phyloP scores from a whole-genome alignment of 2,797 vertebrate genomes.

The Hyperoplus immaculatus region DNA sequence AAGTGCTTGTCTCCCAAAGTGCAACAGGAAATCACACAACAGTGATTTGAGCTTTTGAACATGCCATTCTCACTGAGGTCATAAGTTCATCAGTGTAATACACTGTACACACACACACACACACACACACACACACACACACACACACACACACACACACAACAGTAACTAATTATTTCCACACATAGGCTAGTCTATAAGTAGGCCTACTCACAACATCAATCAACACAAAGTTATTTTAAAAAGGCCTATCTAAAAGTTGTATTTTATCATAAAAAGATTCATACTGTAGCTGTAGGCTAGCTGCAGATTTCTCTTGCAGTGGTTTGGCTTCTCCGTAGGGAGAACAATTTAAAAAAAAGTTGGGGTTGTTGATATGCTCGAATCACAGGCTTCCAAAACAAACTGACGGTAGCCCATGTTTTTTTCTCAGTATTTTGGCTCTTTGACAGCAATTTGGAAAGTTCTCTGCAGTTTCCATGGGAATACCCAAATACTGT shows the following conservation, averaged over 20 bases:
- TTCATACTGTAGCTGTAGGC: no score
- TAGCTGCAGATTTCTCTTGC: background rate
- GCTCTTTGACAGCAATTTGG: slow-evolving; percentile 52
- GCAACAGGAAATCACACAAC: slow-evolving; percentile 69
- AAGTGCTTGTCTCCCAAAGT: slow-evolving; percentile 51
- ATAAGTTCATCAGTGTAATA: slow-evolving; percentile 47
- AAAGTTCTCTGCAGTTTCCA: slow-evolving; percentile 68
- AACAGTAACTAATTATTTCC: no score
- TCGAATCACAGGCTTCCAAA: slow-evolving; percentile 18
- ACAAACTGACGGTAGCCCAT: slow-evolving; percentile 28
- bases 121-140: no score
- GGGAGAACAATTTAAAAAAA: background rate
- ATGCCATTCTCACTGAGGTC: slow-evolving; percentile 53
- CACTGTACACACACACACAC: background rate
- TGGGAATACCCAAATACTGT: slow-evolving; percentile 63
- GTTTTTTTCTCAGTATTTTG: slow-evolving; percentile 25
- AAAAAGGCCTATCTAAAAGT: slow-evolving; percentile 13
- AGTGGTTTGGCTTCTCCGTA: background rate
- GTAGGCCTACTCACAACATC: no score
- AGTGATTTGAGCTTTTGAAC: slow-evolving; percentile 68
- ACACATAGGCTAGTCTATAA: background rate
- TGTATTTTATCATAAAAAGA: background rate
- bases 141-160: no score
- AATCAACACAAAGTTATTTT: slow-evolving; percentile 24
- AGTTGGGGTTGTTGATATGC: slow-evolving; percentile 34